Evolutionary conservation across 2,113 vertebrate genomes (phyloP).

Genomic region (Psilopsiagon aymara): DNA sequence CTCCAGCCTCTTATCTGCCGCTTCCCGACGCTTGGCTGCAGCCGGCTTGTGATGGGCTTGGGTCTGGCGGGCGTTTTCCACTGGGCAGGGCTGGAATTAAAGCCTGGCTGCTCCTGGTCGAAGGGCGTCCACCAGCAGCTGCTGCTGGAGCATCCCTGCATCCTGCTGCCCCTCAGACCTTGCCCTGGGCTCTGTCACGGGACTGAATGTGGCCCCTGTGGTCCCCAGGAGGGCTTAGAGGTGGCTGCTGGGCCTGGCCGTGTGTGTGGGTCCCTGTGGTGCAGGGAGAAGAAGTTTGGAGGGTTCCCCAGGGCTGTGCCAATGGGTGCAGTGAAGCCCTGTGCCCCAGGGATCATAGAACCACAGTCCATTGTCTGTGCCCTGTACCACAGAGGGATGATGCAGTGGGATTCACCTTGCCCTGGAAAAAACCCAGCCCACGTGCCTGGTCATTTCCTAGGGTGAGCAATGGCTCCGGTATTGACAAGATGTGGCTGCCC

Average conservation of each 20-base stretch:
- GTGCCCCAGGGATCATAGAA: background rate
- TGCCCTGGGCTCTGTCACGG: background rate
- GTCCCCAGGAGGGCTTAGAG: background rate
- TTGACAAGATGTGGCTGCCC: accelerated
- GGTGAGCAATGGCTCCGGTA: accelerated
- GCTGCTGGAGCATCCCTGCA: background rate
- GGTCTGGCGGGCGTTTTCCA: background rate
- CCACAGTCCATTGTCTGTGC: accelerated
- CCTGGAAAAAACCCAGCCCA: background rate
- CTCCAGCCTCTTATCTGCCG: constrained; percentile 45
- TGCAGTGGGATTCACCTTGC: background rate
- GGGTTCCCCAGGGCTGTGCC: background rate
- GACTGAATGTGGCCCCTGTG: background rate
- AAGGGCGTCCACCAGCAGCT: background rate
- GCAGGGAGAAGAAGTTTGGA: background rate
- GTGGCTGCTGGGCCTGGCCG: background rate
- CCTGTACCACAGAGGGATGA: background rate
- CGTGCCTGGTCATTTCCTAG: accelerated
- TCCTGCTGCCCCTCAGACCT: background rate
- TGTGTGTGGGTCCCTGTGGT: accelerated
- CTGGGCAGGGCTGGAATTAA: background rate
- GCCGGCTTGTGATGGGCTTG: background rate
- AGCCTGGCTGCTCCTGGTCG: constrained; percentile 4
- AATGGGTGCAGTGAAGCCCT: background rate
- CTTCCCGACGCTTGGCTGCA: background rate